A percentile compares a stretch with the other conserved stretches of the same genome.
Evolutionary conservation across 2,888 invertebrate genomes (phyloP).

Genomic region (Rapana venosa): DNA sequence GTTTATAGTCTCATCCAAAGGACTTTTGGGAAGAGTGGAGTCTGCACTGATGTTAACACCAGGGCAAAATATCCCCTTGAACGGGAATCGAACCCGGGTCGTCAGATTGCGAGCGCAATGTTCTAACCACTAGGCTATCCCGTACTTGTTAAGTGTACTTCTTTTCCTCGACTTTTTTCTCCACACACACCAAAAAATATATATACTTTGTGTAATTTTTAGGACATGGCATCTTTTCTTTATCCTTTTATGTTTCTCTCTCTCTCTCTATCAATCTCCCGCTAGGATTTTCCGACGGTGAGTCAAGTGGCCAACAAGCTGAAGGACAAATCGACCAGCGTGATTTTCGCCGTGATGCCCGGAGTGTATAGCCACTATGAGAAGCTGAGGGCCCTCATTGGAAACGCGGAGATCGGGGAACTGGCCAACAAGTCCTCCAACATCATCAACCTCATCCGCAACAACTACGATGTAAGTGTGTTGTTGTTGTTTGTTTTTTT

Average conservation of each 20-base stretch:
- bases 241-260: neutral
- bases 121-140: too few species aligned
- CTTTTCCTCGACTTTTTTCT: too few species aligned
- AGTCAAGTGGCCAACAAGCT: conserved; percentile 91
- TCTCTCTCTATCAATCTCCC: too few species aligned
- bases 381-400: conserved; percentile 88
- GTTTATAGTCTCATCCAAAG: too few species aligned
- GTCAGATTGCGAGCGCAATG: too few species aligned
- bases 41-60: too few species aligned
- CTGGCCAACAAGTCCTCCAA: conserved; percentile 94
- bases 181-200: neutral
- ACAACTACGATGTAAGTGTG: conserved; percentile 85
- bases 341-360: conserved; percentile 95
- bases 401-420: conserved; percentile 92
- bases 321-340: conserved; percentile 94
- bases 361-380: conserved; percentile 90
- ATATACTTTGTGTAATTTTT: neutral
- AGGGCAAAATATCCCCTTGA: too few species aligned
- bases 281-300: conserved; percentile 95
- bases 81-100: too few species aligned
- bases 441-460: conserved; percentile 93
- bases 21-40: too few species aligned
- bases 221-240: neutral
- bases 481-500: neutral
- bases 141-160: too few species aligned